Conservation (phyloP, 2,888 invertebrate genomes). For the Chloromyia formosa region DNA sequence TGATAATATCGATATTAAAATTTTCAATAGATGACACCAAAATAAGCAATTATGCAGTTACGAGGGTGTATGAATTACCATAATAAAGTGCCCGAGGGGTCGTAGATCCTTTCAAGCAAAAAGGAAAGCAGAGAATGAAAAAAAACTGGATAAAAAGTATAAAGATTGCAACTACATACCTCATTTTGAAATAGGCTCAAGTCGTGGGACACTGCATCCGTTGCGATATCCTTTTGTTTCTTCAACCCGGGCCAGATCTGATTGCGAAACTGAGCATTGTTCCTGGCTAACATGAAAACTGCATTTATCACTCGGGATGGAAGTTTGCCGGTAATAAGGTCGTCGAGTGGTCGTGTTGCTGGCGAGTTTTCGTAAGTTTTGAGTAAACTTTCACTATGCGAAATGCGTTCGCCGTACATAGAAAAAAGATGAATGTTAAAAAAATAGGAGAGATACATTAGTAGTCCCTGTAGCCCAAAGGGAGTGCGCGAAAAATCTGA, state of each 20-base stretch:
- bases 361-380: slow-evolving; percentile 32
- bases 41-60: slow-evolving; percentile 14
- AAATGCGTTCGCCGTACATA: neutral
- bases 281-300: slow-evolving; percentile 55
- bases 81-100: neutral
- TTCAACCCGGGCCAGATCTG: slow-evolving; percentile 55
- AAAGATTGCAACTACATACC: slow-evolving; percentile 48
- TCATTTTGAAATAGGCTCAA: slow-evolving; percentile 52
- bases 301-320: slow-evolving; percentile 57
- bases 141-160: neutral
- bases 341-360: slow-evolving; percentile 48
- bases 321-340: slow-evolving; percentile 56
- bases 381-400: slow-evolving; percentile 45
- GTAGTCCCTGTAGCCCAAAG: no score
- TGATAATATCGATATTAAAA: slow-evolving; percentile 19
- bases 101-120: neutral
- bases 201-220: slow-evolving; percentile 45
- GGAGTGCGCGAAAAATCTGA: no score
- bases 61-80: neutral
- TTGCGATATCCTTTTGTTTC: slow-evolving; percentile 53
- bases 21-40: slow-evolving; percentile 6
- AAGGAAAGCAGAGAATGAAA: neutral
- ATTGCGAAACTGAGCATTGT: slow-evolving; percentile 55
- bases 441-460: neutral
- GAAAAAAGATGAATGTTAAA: neutral